Conservation (phyloP, 2,113 vertebrate genomes). For the Manacus vitellinus region DNA sequence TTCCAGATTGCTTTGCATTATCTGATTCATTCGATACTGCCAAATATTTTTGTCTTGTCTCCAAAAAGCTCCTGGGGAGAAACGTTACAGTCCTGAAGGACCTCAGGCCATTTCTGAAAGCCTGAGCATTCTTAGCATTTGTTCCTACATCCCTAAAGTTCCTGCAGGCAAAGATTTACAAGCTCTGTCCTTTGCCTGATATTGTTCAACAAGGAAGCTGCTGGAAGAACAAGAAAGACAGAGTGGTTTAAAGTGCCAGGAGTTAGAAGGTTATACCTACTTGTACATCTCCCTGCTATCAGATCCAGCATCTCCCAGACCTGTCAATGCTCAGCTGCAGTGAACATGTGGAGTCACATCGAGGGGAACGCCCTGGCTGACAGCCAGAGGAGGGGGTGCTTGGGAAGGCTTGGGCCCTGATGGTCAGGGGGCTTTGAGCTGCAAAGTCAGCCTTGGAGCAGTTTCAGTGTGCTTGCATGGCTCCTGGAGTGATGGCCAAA, state of each 20-base stretch:
- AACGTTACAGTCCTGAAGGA: not conserved
- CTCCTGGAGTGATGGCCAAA: not conserved
- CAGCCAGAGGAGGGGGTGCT: not conserved
- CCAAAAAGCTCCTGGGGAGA: constrained; percentile 4
- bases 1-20: not conserved
- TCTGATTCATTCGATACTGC: not conserved
- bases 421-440: not conserved
- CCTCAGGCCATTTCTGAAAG: not conserved
- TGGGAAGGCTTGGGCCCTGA: not conserved
- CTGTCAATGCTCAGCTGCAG: not conserved
- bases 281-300: not conserved
- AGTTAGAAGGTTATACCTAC: not conserved
- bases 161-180: constrained; percentile 40
- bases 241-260: not conserved
- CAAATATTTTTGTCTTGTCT: constrained; percentile 42
- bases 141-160: constrained; percentile 40
- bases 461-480: not conserved
- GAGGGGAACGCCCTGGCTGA: not conserved
- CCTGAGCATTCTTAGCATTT: constrained; percentile 53
- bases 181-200: constrained; percentile 27
- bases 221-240: constrained; percentile 51
- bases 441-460: not conserved
- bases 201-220: constrained; percentile 25
- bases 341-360: accelerated
- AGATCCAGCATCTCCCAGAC: not conserved